A percentile compares a stretch with the other conserved stretches of the same genome.
phyloP scores from a whole-genome alignment of 2,113 vertebrate genomes.

The Dasyornis broadbenti region DNA sequence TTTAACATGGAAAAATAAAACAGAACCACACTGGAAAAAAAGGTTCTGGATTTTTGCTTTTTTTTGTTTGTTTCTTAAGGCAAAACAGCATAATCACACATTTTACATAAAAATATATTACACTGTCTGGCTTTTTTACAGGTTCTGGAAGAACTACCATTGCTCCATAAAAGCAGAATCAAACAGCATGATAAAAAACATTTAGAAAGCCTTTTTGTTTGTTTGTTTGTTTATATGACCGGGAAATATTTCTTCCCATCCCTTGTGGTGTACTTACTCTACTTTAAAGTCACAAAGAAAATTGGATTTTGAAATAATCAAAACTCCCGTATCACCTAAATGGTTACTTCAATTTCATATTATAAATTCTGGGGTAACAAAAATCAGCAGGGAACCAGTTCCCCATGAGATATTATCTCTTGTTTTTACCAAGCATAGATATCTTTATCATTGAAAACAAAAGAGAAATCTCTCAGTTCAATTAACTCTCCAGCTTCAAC shows the following conservation, averaged over 20 bases:
- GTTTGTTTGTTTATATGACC: not conserved
- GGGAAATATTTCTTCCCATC: not conserved
- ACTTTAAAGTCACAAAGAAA: not conserved
- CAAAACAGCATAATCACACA: not conserved
- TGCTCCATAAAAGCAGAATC: not conserved
- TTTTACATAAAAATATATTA: not conserved
- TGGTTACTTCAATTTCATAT: not conserved
- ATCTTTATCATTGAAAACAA: not conserved
- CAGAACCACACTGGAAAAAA: not conserved
- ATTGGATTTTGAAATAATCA: not conserved
- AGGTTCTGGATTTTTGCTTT: not conserved
- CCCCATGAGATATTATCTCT: not conserved
- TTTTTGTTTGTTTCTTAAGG: not conserved
- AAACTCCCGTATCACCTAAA: not conserved
- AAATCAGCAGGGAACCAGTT: not conserved
- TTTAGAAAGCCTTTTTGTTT: not conserved
- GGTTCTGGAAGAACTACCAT: not conserved
- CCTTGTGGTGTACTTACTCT: not conserved
- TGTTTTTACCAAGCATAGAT: not conserved
- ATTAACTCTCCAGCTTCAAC: not conserved
- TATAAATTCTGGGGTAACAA: not conserved
- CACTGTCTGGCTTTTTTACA: not conserved
- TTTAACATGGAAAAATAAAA: conserved; percentile 27
- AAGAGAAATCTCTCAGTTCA: conserved; percentile 5
- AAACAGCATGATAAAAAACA: not conserved